Conservation (phyloP, 2,797 vertebrate species). For the Danio aesculapii region DNA sequence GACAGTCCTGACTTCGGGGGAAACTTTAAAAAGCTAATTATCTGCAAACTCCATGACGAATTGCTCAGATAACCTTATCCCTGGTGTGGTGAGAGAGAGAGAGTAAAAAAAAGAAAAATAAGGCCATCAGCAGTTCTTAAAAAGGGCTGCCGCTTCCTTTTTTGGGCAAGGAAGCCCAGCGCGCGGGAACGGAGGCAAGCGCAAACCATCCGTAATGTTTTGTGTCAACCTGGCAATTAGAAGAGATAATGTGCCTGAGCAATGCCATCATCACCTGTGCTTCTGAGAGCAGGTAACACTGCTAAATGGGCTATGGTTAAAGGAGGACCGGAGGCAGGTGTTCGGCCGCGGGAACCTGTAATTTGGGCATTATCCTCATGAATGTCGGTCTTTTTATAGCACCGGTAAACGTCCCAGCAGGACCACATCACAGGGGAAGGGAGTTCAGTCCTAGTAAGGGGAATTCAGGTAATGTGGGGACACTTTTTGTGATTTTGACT, state of each 20-base stretch:
- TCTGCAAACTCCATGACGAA: slow-evolving; percentile 72
- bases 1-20: slow-evolving; percentile 32
- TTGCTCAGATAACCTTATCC: slow-evolving; percentile 78
- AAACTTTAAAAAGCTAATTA: slow-evolving; percentile 59
- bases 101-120: slow-evolving; percentile 58
- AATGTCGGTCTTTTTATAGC: slow-evolving; percentile 57
- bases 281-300: slow-evolving; percentile 19
- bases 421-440: not conserved
- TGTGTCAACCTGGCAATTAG: slow-evolving; percentile 54
- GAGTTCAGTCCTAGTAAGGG: not conserved
- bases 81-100: slow-evolving; percentile 31
- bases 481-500: no score
- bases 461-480: no score
- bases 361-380: slow-evolving; percentile 67
- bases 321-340: slow-evolving; percentile 28
- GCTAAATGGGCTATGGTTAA: slow-evolving; percentile 2
- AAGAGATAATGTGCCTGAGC: slow-evolving; percentile 47
- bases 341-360: slow-evolving; percentile 42
- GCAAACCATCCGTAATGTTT: slow-evolving; percentile 50
- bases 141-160: slow-evolving; percentile 74
- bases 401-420: slow-evolving; percentile 61
- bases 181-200: slow-evolving; percentile 59
- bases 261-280: slow-evolving; percentile 41
- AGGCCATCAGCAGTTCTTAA: slow-evolving; percentile 75
- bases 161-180: slow-evolving; percentile 65